Evolutionary conservation across 2,888 invertebrate genomes (phyloP).

Genomic region (Dicyrtoma fusca): DNA sequence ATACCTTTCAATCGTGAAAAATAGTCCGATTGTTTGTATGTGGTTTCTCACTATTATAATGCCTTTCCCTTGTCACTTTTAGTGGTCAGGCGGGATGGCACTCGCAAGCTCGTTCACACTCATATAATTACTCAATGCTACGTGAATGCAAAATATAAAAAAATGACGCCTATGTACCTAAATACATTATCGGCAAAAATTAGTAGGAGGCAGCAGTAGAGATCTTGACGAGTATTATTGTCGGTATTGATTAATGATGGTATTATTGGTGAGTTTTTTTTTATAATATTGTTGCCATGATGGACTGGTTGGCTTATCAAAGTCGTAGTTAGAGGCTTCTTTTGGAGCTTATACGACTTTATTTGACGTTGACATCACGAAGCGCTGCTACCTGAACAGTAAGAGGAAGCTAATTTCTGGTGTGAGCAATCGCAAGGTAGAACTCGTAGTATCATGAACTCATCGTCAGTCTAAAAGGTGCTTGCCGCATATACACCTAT

Average conservation of each 20-base stretch:
- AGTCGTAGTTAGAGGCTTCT: constrained; percentile 9
- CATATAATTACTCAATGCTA: no score
- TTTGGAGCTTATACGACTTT: background rate
- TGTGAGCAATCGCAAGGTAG: constrained; percentile 2
- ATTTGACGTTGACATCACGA: constrained; percentile 12
- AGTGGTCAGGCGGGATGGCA: no score
- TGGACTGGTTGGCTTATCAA: constrained; percentile 5
- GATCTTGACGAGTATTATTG: background rate
- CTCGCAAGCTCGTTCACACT: no score
- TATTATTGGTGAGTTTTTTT: background rate
- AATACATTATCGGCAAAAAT: no score
- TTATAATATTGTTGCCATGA: constrained; percentile 2
- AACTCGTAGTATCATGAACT: constrained; percentile 8
- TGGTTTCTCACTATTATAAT: no score
- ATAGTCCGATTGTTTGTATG: no score
- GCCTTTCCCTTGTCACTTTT: no score
- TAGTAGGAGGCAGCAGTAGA: background rate
- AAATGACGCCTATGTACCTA: no score
- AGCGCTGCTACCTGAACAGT: no score
- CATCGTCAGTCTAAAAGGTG: background rate
- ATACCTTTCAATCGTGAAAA: background rate
- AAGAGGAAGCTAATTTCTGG: constrained; percentile 6
- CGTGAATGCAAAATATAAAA: no score
- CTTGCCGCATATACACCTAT: no score
- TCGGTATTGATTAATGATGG: background rate